Evolutionary conservation across 2,888 invertebrate species (phyloP).

Genomic region (Penaeus monodon): DNA sequence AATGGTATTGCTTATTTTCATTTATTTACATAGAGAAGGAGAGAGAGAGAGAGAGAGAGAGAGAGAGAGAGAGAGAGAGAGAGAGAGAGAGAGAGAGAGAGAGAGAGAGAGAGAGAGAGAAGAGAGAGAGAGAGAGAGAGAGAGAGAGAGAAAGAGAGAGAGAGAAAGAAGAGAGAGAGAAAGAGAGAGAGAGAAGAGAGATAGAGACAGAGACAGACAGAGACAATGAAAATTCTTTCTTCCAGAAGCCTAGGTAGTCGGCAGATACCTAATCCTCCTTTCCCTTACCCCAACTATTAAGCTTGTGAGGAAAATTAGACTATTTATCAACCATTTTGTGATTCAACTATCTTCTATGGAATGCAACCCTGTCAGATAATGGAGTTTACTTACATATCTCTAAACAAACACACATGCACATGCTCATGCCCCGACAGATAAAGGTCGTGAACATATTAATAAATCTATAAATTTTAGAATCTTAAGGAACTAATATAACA

Average conservation of each 20-base stretch:
- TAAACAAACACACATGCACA: background rate
- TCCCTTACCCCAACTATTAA: background rate
- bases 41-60: constrained; percentile 7
- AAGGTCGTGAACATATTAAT: no score
- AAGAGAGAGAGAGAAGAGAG: constrained; percentile 13
- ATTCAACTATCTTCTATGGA: background rate
- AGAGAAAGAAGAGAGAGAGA: background rate
- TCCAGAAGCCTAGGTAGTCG: background rate
- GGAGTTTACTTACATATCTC: background rate
- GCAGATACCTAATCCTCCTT: background rate
- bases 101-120: background rate
- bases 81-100: constrained; percentile 8
- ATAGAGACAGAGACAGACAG: background rate
- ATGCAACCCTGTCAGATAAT: background rate
- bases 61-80: constrained; percentile 6
- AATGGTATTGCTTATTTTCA: no score
- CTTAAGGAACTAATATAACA: no score
- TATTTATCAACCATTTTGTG: no score
- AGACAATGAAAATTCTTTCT: background rate
- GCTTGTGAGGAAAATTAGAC: no score
- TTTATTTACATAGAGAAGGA: background rate
- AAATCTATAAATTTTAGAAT: no score
- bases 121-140: constrained; percentile 13
- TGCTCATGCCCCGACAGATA: background rate
- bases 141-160: background rate